These are phyloP conservation scores for Apostichopus parvimensis DNA, from an alignment of 35 echinoderm and acorn worm genomes.

Conservation along the genomic window DNA sequence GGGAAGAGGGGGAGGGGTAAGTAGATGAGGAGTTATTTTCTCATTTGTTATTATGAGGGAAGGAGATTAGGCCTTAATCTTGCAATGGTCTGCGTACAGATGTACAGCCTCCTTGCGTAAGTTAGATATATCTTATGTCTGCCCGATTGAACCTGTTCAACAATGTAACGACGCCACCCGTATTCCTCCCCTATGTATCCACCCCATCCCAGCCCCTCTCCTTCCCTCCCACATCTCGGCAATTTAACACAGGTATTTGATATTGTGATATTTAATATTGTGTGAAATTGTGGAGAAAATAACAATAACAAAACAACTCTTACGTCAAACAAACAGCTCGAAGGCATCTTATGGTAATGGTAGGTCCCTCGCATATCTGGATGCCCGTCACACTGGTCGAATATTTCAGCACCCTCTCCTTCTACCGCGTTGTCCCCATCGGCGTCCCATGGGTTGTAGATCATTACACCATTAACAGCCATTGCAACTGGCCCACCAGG, in stretches of 20 bases:
- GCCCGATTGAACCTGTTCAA: too few relatives aligned
- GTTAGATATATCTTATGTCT: too few relatives aligned
- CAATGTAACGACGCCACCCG: too few relatives aligned
- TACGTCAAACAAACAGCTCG: slow-evolving; percentile 65
- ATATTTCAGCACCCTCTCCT: slow-evolving; percentile 61
- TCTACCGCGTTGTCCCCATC: slow-evolving; percentile 68
- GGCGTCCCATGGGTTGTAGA: slow-evolving; percentile 71
- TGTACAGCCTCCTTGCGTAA: too few relatives aligned
- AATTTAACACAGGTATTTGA: background rate
- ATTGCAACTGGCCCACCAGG: slow-evolving; percentile 63
- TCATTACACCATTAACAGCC: slow-evolving; percentile 60
- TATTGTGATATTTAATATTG: background rate
- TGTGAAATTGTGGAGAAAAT: background rate
- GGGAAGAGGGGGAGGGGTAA: too few relatives aligned
- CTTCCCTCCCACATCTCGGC: too few relatives aligned
- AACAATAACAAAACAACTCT: background rate
- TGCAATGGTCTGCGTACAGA: too few relatives aligned
- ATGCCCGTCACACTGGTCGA: slow-evolving; percentile 83
- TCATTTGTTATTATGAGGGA: too few relatives aligned
- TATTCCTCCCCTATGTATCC: too few relatives aligned
- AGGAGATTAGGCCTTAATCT: too few relatives aligned
- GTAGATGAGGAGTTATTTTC: too few relatives aligned
- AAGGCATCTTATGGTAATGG: slow-evolving; percentile 81
- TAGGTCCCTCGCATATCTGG: slow-evolving; percentile 61
- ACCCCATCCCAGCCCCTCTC: too few relatives aligned